A percentile compares a stretch with the other conserved stretches of the same genome.
Evolutionary conservation across 1,140 invertebrate species (phyloP).

Genomic region (Drosophila fuyamai): DNA sequence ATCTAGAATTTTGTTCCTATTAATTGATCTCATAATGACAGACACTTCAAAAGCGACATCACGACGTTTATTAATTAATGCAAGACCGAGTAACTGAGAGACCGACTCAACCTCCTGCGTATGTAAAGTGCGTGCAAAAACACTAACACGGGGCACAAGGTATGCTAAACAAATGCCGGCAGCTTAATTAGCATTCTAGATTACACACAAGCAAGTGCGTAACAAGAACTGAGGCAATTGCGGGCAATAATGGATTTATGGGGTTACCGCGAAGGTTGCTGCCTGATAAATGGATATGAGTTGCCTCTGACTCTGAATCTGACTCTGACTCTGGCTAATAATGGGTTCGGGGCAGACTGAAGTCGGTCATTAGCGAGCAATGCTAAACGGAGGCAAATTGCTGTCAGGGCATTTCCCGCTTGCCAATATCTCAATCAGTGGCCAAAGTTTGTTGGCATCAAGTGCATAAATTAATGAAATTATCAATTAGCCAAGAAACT

Average conservation of each 20-base stretch:
- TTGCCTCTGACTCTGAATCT: background rate
- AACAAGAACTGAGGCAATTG: constrained; percentile 44
- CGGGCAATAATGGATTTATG: constrained; percentile 40
- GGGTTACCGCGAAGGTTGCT: constrained; percentile 43
- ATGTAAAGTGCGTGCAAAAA: constrained; percentile 64
- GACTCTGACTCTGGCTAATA: constrained; percentile 37
- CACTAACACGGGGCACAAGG: constrained; percentile 16
- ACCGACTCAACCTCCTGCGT: constrained; percentile 54
- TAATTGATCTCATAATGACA: constrained; percentile 84
- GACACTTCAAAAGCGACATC: constrained; percentile 84
- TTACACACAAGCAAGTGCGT: constrained; percentile 67
- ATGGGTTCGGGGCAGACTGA: constrained; percentile 41
- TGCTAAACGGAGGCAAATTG: constrained; percentile 61
- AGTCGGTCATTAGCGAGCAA: constrained; percentile 45
- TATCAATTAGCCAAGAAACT: constrained; percentile 67
- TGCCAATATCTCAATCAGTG: constrained; percentile 45
- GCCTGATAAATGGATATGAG: constrained; percentile 10
- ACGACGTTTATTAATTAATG: constrained; percentile 84
- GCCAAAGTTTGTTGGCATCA: constrained; percentile 35
- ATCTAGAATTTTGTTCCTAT: constrained; percentile 84
- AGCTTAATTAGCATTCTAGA: constrained; percentile 84
- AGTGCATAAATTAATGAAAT: constrained; percentile 72
- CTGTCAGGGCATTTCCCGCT: constrained; percentile 68
- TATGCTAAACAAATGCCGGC: constrained; percentile 72
- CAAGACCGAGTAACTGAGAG: constrained; percentile 35